Evolutionary conservation across 2,113 vertebrate species (phyloP).

Genomic region (Anhinga rufa): DNA sequence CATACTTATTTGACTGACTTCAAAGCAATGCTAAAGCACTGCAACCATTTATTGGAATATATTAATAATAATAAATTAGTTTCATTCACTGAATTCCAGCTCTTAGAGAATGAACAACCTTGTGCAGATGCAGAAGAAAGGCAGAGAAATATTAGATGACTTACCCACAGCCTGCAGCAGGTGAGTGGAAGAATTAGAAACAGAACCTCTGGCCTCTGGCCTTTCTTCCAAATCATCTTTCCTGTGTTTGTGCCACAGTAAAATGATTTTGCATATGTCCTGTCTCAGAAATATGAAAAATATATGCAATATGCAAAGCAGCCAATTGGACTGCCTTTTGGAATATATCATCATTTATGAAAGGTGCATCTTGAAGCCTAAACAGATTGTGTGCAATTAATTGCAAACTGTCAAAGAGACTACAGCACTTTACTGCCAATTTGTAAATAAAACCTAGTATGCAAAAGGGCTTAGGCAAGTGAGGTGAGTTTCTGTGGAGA

Average conservation of each 20-base stretch:
- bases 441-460: slow-evolving; percentile 29
- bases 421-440: slow-evolving; percentile 22
- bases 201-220: slow-evolving; percentile 2
- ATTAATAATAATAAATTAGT: slow-evolving; percentile 29
- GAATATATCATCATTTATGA: slow-evolving; percentile 46
- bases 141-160: not conserved
- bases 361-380: slow-evolving; percentile 22
- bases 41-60: slow-evolving; percentile 9
- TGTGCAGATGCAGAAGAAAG: slow-evolving; percentile 10
- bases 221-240: slow-evolving; percentile 30
- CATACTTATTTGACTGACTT: not conserved
- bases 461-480: not conserved
- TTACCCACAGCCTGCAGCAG: not conserved
- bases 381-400: slow-evolving; percentile 57
- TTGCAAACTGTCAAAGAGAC: slow-evolving; percentile 44
- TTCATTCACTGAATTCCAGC: slow-evolving; percentile 3
- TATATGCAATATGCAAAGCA: slow-evolving; percentile 52
- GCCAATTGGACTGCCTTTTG: slow-evolving; percentile 33
- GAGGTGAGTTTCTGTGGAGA: not conserved
- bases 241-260: slow-evolving; percentile 4
- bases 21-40: not conserved
- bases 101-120: slow-evolving; percentile 12
- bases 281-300: slow-evolving; percentile 38
- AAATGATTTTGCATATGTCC: slow-evolving; percentile 39
- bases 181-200: slow-evolving; percentile 16